Evolutionary conservation across 2,888 invertebrate species (phyloP), one percentile per base, ranked within the genome.

Genomic region (Muscina levida): DNA sequence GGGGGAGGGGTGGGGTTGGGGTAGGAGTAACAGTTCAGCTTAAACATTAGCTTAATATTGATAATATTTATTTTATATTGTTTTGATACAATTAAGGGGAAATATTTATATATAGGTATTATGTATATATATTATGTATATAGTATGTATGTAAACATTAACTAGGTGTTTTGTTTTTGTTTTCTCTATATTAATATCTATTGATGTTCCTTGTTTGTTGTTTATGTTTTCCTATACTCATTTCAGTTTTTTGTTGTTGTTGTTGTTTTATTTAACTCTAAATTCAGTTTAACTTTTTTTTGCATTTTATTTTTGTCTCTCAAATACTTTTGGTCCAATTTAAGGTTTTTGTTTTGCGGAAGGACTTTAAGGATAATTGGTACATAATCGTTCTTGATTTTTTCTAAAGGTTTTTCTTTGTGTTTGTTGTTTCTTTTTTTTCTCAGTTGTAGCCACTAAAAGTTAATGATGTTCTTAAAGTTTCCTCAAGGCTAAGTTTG

Each of bases 401-500:
- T 46, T 37, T 3, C 11, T 37, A 31, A 31, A 8, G 37, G 15
- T 6, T 57, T 59, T 1, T 37, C 1, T 1, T 56, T 19, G 13
- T 37, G 37, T 11, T 31, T 39, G 17, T 56, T 31, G 10, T 31
- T 42, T 39, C 15, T 31, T 5, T 31, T 31, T 31, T 53, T 44
- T 59, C 11, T 37, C 44, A 19, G 37, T 31, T 71, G 42, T 81
- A 77, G 46, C 59, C 77, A 67, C 77, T 81, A 81, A n/a, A n/a
- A 67, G 19, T 62, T 72, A 71, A 77, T 81, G 81, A 81, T 81
- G 77, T 81, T 81, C 81, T 77, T 81, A 67, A 48, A 68, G 77
- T 81, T 81, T 68, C 77, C 62, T 71, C 67, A 81, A 81, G 81
- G 80, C 80, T 31, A 5, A 19, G 42, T 46, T 65, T 56, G 37